phyloP scores from a whole-genome alignment of 2,888 invertebrate genomes.

The Scaptomyza parva region DNA sequence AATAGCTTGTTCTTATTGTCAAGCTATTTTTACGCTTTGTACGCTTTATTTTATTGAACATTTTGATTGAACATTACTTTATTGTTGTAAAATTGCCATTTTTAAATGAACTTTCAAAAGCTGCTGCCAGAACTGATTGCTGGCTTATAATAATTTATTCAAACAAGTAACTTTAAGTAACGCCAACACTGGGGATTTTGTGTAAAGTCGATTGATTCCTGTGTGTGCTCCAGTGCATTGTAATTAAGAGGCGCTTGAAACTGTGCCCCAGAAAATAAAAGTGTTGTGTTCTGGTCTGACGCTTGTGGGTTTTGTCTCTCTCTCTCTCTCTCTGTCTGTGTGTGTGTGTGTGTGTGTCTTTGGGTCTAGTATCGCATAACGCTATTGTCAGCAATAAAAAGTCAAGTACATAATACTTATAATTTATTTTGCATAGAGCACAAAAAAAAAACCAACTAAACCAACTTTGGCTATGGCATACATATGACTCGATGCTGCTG shows the following conservation, averaged over 20 bases:
- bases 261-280: slow-evolving; percentile 50
- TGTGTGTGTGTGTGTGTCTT: slow-evolving; percentile 2
- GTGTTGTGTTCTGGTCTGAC: slow-evolving; percentile 2
- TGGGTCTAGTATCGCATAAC: slow-evolving; percentile 27
- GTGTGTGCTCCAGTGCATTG: slow-evolving; percentile 35
- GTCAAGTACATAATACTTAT: slow-evolving; percentile 78
- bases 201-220: slow-evolving; percentile 52
- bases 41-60: too few relatives aligned
- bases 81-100: too few relatives aligned
- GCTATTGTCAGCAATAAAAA: slow-evolving; percentile 74
- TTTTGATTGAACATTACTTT: too few relatives aligned
- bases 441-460: slow-evolving; percentile 35
- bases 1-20: too few relatives aligned
- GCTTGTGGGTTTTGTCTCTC: too few relatives aligned
- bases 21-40: too few relatives aligned
- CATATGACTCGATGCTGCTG: slow-evolving; percentile 30
- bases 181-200: slow-evolving; percentile 26
- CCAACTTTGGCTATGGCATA: slow-evolving; percentile 42
- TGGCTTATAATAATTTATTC: slow-evolving; percentile 12
- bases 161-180: slow-evolving; percentile 36
- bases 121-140: background rate
- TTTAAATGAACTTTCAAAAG: background rate
- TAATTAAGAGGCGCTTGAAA: slow-evolving; percentile 71
- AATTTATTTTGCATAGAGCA: slow-evolving; percentile 72
- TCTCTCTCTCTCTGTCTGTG: background rate